Base-by-base conservation (phyloP, 2,113 vertebrate genomes). In the Gymnogyps californianus region DNA sequence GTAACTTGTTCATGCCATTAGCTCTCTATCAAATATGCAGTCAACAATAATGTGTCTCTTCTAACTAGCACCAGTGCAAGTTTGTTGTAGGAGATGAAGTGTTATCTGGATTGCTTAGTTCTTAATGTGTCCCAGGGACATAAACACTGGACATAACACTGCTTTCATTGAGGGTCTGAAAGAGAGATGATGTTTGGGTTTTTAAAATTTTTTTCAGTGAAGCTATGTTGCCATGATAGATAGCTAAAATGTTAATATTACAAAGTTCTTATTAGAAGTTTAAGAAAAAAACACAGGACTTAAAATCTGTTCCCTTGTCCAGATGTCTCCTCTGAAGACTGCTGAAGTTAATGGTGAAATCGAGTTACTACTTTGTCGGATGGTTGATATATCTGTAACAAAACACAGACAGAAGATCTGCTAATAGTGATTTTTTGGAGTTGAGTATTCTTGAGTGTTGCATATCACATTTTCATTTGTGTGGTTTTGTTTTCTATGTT, bases 361-460 rank as follows among this genome's bases (percentile, higher is more conserved):
- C 0, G 2, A 46, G 36, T 64, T 49, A 49, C 24, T 83, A 1
- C 29, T 40, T 52, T 52, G 54, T 42, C 1, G 3, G 10, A 6
- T 36, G 11, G 28, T 14, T 46, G 36, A 54, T 62, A 14, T 42
- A 6, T 52, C 51, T 47, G 40, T 77, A 67, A 38, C 24, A 72
- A 67, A 78, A 38, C n/a, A 59, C 15, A 17, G 34, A 32, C 26
- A 77, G 38, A 17, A 1, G 1, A 21, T 57, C 11, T 83, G 24
- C 47, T n/a, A 12, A 6, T 46, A 46, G 17, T 36, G 21, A 1
- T 54, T 75, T 31, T 40, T 36, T 29, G 10, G 49, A 81, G 46
- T 28, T 40, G 44, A 54, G 28, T 52, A 2, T 38, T 81, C n/a
- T 52, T 65, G 16, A 29, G 26, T 26, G 11, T 78, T 67, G 47